These are phyloP conservation scores for Lathronympha strigana DNA, from an alignment of 2,888 invertebrate genomes.

Conservation along the genomic window DNA sequence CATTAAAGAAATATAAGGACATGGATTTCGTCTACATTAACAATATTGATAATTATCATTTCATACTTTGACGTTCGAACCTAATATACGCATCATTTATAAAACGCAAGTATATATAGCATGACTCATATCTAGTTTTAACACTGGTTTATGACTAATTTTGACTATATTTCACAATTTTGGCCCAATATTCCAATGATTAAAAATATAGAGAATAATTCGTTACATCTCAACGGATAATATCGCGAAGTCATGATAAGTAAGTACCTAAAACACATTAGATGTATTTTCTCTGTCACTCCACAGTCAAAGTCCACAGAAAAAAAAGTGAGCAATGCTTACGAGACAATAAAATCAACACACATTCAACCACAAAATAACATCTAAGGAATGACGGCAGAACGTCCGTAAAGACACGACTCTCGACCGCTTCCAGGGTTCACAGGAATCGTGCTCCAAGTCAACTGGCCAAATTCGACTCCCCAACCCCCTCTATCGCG, in stretches of 20 bases:
- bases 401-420: constrained; percentile 46
- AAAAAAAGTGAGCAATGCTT: constrained; percentile 70
- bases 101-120: constrained; percentile 44
- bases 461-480: constrained; percentile 1
- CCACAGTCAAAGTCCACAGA: constrained; percentile 59
- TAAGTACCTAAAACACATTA: constrained; percentile 61
- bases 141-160: constrained; percentile 71
- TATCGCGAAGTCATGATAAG: constrained; percentile 58
- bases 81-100: constrained; percentile 44
- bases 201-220: constrained; percentile 47
- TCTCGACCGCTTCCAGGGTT: constrained; percentile 28
- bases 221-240: constrained; percentile 23
- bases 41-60: background rate
- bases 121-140: constrained; percentile 47
- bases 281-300: constrained; percentile 50
- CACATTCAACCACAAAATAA: constrained; percentile 52
- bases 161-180: constrained; percentile 79
- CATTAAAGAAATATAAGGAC: background rate
- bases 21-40: background rate
- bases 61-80: background rate
- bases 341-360: constrained; percentile 51
- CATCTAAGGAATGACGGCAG: constrained; percentile 63
- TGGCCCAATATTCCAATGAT: constrained; percentile 78
- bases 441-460: constrained; percentile 2
- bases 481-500: background rate